phyloP scores from a whole-genome alignment of 1,140 invertebrate species.

The Cylas formicarius region DNA sequence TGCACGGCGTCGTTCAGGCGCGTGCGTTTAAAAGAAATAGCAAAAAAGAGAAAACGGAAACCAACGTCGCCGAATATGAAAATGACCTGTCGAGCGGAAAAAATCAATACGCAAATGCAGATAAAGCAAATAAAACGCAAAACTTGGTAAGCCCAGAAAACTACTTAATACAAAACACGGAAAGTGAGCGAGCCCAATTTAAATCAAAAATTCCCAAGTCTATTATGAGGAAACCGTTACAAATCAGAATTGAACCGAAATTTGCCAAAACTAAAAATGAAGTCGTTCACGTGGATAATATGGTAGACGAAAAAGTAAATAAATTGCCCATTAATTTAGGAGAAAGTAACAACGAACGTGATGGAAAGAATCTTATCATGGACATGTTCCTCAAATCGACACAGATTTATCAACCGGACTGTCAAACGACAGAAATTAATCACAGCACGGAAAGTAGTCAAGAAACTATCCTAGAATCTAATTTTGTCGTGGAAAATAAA shows the following conservation, averaged over 20 bases:
- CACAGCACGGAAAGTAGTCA: neutral
- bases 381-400: slow-evolving; percentile 37
- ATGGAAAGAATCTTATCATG: slow-evolving; percentile 34
- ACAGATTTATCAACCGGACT: slow-evolving; percentile 14
- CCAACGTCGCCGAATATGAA: neutral
- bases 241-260: neutral
- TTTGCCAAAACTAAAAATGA: neutral
- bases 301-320: slow-evolving; percentile 7
- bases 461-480: slow-evolving; percentile 22
- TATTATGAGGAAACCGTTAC: slow-evolving; percentile 12
- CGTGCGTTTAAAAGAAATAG: slow-evolving; percentile 23
- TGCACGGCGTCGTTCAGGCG: slow-evolving; percentile 30
- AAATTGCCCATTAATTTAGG: slow-evolving; percentile 18
- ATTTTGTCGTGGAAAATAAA: slow-evolving; percentile 21
- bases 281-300: neutral
- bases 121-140: neutral
- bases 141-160: neutral
- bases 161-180: neutral
- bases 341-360: slow-evolving; percentile 24
- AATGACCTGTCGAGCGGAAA: neutral
- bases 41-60: neutral
- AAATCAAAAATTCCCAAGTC: slow-evolving; percentile 2
- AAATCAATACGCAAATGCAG: neutral
- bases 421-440: slow-evolving; percentile 10
- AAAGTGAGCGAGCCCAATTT: neutral